Base-by-base conservation (phyloP, 2,797 vertebrate species). In the Onychomys arenicola region DNA sequence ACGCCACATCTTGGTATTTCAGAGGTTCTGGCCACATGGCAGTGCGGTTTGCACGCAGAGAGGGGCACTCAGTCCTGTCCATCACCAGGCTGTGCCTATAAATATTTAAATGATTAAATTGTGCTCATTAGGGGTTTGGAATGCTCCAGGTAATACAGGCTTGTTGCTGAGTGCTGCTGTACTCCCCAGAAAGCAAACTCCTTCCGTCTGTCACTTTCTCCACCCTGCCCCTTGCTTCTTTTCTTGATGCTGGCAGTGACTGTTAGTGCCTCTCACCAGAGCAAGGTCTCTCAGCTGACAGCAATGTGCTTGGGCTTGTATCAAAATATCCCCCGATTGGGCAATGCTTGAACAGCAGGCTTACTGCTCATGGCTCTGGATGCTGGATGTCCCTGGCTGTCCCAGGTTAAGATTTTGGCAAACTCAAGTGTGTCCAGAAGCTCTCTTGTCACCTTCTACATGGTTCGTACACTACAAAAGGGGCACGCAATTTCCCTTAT, bases 91-190 rank as follows among this genome's bases (percentile, higher is more conserved):
- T 96, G 29, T n/a, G 34, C 34, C 75, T 83, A 69, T 90, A 77
- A 93, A 96, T 96, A 94, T 88, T 95, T 77, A 96, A 94, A 88
- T 86, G 59, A 86, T 88, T 90, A 25, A 32, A 37, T 87, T 96
- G 92, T 80, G 80, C 27, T 89, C 4, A 11, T 67, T 91, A 89
- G 77, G 16, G 9, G 40, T 82, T 95, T 95, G 63, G 82, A 86
- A 71, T 85, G 23, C 46, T 83, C 7, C 12, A 17, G 75, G 61
- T 69, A 78, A 91, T 61, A 6, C 4, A 84, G 52, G 19, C 29
- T 92, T 90, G 13, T 75, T 81, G 17, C 7, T 87, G 34, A 87
- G 21, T 13, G 27, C 40, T 13, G 27, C 40, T 91, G n/a, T 32
- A 83, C 84, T 93, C 25, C n/a, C 83, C 13, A 14, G 27, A 32